Percentiles rank a stretch among this genome's conserved stretches.
Conservation (phyloP, 2,797 vertebrate genomes). For the Hydrocynus forskahlii region DNA sequence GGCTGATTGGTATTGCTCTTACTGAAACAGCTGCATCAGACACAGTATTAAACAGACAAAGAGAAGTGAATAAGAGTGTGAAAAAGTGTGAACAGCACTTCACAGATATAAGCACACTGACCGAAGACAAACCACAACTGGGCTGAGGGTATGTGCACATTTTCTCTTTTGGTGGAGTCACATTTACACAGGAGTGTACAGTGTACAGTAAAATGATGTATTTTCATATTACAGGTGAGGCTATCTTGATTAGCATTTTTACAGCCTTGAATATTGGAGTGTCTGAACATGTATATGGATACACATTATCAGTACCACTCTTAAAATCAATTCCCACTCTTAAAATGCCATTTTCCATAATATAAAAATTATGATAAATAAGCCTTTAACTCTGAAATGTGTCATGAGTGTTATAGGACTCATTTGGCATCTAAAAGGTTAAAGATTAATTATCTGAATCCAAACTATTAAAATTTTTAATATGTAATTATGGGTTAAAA, state of each 20-base stretch:
- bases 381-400: too few relatives aligned
- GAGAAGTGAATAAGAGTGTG: conserved; percentile 35
- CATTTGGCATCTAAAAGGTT: too few relatives aligned
- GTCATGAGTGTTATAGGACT: too few relatives aligned
- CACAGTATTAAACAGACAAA: conserved; percentile 41
- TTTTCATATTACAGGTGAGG: neutral
- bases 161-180: conserved; percentile 1
- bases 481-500: neutral
- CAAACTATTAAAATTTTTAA: too few relatives aligned
- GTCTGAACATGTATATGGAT: too few relatives aligned
- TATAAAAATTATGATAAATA: too few relatives aligned
- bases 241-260: too few relatives aligned
- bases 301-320: too few relatives aligned
- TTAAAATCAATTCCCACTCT: too few relatives aligned
- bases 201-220: neutral
- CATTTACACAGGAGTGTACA: neutral
- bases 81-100: conserved; percentile 38
- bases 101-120: conserved; percentile 48
- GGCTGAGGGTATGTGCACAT: conserved; percentile 6
- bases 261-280: too few relatives aligned
- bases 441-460: too few relatives aligned
- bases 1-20: conserved; percentile 38
- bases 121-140: conserved; percentile 30
- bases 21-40: conserved; percentile 49
- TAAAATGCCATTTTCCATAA: too few relatives aligned